A percentile compares a stretch with the other conserved stretches of the same genome.
Conservation (phyloP, 2,113 vertebrate genomes). For the Thryonomys swinderianus region DNA sequence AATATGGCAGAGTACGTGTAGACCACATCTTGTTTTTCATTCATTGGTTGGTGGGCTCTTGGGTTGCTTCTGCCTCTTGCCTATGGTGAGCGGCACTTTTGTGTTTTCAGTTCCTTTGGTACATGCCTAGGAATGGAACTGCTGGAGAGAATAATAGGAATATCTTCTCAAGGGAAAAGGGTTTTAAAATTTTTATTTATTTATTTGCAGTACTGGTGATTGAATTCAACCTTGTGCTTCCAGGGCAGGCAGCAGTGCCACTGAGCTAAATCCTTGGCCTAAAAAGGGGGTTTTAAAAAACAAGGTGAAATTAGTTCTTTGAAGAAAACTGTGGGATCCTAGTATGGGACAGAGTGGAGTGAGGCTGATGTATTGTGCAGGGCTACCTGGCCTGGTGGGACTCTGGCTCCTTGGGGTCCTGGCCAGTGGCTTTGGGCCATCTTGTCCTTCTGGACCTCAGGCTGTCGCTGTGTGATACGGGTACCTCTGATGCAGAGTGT, state of each 20-base stretch:
- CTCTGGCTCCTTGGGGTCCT: neutral
- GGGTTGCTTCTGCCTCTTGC: neutral
- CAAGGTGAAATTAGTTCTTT: neutral
- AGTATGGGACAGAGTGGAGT: neutral
- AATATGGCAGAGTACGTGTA: neutral
- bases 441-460: neutral
- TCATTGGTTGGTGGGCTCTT: neutral
- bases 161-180: conserved; percentile 10
- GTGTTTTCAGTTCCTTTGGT: neutral
- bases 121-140: neutral
- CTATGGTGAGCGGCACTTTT: neutral
- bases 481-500: neutral
- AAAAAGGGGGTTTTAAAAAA: neutral
- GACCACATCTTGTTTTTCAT: neutral
- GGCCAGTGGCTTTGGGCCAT: neutral
- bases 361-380: neutral
- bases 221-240: no score
- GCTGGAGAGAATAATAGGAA: neutral
- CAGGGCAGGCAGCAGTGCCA: no score
- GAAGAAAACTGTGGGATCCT: neutral
- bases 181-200: no score
- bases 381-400: neutral
- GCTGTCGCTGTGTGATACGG: neutral
- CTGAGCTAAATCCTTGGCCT: no score
- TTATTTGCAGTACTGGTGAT: no score